These are phyloP conservation scores for Amphibalanus amphitrite DNA, from an alignment of 1,140 invertebrate genomes.

Conservation along the genomic window DNA sequence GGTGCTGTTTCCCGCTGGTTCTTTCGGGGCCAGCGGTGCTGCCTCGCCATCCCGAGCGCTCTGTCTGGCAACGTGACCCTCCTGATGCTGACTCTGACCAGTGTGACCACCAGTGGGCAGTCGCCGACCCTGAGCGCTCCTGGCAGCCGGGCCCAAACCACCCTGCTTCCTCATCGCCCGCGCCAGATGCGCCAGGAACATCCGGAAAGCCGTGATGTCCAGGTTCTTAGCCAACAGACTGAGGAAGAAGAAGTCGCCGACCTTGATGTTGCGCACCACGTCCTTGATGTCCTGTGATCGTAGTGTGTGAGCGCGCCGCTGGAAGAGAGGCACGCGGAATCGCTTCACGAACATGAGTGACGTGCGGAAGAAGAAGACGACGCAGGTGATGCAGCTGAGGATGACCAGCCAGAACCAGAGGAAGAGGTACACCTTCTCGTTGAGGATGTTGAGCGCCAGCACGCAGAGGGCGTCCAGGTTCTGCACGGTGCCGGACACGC, in stretches of 20 bases:
- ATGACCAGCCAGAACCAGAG: constrained; percentile 27
- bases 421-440: constrained; percentile 63
- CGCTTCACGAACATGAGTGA: not conserved
- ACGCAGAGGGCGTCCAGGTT: constrained; percentile 51
- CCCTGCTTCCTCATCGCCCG: not conserved
- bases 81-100: too few relatives aligned
- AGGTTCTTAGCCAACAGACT: not conserved
- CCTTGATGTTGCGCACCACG: not conserved
- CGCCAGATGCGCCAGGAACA: not conserved
- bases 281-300: not conserved
- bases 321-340: not conserved
- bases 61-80: too few relatives aligned
- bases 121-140: not conserved
- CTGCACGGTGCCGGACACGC: not conserved
- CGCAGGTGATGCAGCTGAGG: constrained; percentile 20
- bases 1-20: too few relatives aligned
- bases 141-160: not conserved
- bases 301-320: not conserved
- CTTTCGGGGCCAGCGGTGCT: too few relatives aligned
- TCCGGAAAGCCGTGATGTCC: not conserved
- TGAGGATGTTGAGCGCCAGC: constrained; percentile 65
- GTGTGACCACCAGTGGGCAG: too few relatives aligned
- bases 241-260: constrained; percentile 3
- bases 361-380: constrained; percentile 21
- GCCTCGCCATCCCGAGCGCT: too few relatives aligned